Evolutionary conservation across 1,140 invertebrate species (phyloP), one percentile per base, ranked within the genome.

Genomic region (Drosophila mojavensis): DNA sequence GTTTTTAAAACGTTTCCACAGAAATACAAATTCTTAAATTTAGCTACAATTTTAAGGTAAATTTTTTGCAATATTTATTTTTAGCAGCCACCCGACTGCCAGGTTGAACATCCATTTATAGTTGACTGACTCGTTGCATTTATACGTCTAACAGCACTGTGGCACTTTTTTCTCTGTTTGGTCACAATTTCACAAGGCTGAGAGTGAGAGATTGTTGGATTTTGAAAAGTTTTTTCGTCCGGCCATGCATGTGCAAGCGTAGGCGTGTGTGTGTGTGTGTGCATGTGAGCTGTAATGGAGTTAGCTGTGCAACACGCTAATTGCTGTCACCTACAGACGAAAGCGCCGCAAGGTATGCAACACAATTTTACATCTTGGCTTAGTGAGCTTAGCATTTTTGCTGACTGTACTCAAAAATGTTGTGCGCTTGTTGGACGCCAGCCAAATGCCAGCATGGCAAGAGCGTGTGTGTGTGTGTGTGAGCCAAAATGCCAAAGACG

Each of bases 381-480:
- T 39, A 33, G 64, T 55, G 43, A 43, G 28, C 47, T 15, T 20
- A 78, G 65, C 84, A 82, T 88, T 81, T 86, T 79, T 88, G 83
- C 83, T 86, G 83, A 86, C 83, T 86, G 83, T 86, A 86, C 83
- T 86, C 51, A 72, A 86, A 86, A 86, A 83, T 83, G 20, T 66
- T 88, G 15, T 47, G 83, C 66, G 68, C 41, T 67, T 65, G 79
- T 84, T 84, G 88, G 82, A 73, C 63, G 68, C 36, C 74, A 67
- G 47, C 41, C 58, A 60, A 48, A 30, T 11, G 74, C 59, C 50
- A 50, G 53, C 41, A 41, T 69, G 60, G 28, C 60, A 39, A 51
- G 45, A 30, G 61, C 41, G 39, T 67, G 45, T 43, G 55, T 50
- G 39, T 67, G 50, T 43, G 55, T 54, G 47, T 33, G 61, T 65